phyloP scores from a whole-genome alignment of 2,113 vertebrate genomes.

The Charina bottae region DNA sequence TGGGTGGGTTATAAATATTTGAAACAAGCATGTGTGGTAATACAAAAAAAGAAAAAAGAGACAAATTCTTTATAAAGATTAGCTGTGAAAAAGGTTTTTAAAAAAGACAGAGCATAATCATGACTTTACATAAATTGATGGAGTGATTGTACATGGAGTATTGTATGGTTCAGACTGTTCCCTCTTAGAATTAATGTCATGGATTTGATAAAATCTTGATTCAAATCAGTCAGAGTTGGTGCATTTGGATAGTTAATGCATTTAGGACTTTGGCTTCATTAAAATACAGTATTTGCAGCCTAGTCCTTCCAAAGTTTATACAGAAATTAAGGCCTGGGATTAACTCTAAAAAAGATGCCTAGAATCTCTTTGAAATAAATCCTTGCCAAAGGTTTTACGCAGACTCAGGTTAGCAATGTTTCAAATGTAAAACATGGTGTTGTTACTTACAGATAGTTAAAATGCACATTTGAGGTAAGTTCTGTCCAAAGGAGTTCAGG shows the following conservation, averaged over 20 bases:
- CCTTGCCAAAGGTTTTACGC: not conserved
- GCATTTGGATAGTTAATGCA: not conserved
- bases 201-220: not conserved
- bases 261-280: not conserved
- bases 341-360: not conserved
- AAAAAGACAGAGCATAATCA: not conserved
- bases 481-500: not conserved
- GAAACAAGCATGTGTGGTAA: not conserved
- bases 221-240: not conserved
- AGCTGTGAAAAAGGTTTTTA: not conserved
- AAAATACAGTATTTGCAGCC: not conserved
- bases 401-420: not conserved
- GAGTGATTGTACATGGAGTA: not conserved
- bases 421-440: constrained; percentile 5
- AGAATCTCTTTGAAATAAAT: not conserved
- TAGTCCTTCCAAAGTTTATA: not conserved
- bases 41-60: not conserved
- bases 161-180: not conserved
- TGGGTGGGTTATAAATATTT: not conserved
- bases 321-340: not conserved
- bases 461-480: not conserved
- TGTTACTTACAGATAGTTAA: constrained; percentile 19
- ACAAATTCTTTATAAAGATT: not conserved
- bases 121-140: not conserved
- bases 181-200: not conserved